Evolutionary conservation across 2,888 invertebrate genomes (phyloP).

Genomic region (Physocephala rufipes): DNA sequence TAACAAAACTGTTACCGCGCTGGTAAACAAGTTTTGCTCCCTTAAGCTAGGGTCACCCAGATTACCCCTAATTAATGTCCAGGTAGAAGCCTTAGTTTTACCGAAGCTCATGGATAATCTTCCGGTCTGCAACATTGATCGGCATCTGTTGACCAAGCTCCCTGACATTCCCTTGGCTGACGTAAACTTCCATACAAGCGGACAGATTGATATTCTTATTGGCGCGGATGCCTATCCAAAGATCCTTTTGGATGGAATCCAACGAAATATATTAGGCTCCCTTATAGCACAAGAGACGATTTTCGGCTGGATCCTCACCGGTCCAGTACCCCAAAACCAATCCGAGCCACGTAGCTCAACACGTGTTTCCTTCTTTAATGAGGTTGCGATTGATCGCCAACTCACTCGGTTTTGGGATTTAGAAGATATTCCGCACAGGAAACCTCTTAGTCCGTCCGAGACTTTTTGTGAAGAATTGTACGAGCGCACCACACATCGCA

Average conservation of each 20-base stretch:
- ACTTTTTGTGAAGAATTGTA: neutral
- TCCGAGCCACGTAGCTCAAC: no score
- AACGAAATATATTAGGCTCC: neutral
- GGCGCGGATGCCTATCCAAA: no score
- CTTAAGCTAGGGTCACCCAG: no score
- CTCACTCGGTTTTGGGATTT: neutral
- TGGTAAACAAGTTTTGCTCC: no score
- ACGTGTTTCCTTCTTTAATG: no score
- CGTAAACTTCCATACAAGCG: neutral
- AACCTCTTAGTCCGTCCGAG: no score
- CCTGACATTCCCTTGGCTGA: no score
- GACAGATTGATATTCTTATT: no score
- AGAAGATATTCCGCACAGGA: neutral
- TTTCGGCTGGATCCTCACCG: neutral
- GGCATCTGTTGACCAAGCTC: no score
- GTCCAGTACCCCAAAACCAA: no score
- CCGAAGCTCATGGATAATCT: neutral
- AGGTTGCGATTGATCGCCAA: neutral
- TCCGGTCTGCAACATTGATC: neutral
- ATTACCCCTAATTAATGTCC: no score
- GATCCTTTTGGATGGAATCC: slow-evolving; percentile 1
- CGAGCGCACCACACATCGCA: neutral
- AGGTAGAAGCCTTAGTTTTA: neutral
- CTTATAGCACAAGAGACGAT: slow-evolving; percentile 3
- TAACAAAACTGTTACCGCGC: no score